These are phyloP conservation scores for Drosophila parthenogenetica DNA, from an alignment of 2,888 invertebrate species.

Conservation along the genomic window DNA sequence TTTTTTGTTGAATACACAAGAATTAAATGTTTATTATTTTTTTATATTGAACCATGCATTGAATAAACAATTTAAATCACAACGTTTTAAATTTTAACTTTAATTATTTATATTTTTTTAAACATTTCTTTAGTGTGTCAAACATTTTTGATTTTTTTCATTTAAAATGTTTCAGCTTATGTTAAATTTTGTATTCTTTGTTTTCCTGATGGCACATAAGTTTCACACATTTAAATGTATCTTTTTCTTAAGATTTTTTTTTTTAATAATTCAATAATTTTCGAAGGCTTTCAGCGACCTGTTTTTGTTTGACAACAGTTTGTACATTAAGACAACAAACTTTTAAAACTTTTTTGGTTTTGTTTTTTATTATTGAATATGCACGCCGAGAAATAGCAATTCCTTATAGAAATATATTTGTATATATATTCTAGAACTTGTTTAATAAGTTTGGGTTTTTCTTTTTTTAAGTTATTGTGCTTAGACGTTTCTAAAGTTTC, in stretches of 20 bases:
- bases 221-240: conserved; percentile 60
- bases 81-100: conserved; percentile 69
- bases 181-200: conserved; percentile 25
- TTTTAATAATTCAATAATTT: conserved; percentile 14
- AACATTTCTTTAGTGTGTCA: conserved; percentile 14
- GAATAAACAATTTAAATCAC: conserved; percentile 74
- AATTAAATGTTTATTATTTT: conserved; percentile 37
- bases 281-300: conserved; percentile 55
- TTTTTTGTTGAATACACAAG: conserved; percentile 42
- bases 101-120: conserved; percentile 18
- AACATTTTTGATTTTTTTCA: conserved; percentile 41
- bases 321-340: conserved; percentile 46
- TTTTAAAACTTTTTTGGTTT: not conserved
- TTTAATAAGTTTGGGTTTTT: conserved; percentile 12
- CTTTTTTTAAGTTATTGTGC: conserved; percentile 1
- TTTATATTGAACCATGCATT: conserved; percentile 71
- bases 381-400: conserved; percentile 35
- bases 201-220: conserved; percentile 67
- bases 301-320: conserved; percentile 45
- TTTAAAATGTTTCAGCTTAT: conserved; percentile 46
- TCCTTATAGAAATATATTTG: conserved; percentile 31
- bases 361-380: conserved; percentile 42
- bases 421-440: conserved; percentile 16
- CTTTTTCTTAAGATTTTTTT: conserved; percentile 28
- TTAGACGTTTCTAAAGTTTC: conserved; percentile 5